Conservation (phyloP, 2,797 vertebrate genomes). For the Danio tinwini region DNA sequence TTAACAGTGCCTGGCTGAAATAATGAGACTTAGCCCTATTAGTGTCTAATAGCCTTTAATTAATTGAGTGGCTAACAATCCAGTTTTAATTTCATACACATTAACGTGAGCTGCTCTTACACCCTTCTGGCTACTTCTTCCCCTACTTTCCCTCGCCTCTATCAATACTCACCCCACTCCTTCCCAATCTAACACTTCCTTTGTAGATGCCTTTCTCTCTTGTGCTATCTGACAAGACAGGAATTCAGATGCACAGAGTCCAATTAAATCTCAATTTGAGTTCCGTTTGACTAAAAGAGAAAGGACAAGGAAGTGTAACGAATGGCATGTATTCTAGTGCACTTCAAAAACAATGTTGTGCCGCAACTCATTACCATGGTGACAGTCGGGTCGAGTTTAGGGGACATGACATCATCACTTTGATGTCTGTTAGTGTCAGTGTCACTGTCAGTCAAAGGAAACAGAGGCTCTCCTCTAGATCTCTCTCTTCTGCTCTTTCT, state of each 20-base stretch:
- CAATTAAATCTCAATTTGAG: conserved; percentile 22
- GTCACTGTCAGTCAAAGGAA: conserved; percentile 52
- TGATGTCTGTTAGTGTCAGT: conserved; percentile 51
- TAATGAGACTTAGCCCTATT: conserved; percentile 54
- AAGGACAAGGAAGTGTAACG: neutral
- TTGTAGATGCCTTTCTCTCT: conserved; percentile 17
- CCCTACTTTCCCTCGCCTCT: neutral
- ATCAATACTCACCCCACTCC: neutral
- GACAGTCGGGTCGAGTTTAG: conserved; percentile 31
- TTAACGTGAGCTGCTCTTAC: conserved; percentile 37
- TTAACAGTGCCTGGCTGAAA: conserved; percentile 25
- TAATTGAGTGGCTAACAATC: conserved; percentile 59
- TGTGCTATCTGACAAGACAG: conserved; percentile 10
- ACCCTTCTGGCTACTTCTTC: conserved; percentile 14
- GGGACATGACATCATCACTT: conserved; percentile 49
- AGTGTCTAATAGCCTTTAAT: conserved; percentile 55
- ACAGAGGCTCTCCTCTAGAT: neutral
- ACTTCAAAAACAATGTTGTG: conserved; percentile 30
- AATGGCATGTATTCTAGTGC: neutral
- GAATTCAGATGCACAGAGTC: neutral
- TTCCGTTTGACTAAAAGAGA: conserved; percentile 21
- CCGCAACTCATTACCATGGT: conserved; percentile 31
- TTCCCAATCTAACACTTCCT: neutral
- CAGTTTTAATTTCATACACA: conserved; percentile 55
- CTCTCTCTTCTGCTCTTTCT: conserved; percentile 19